Percentiles rank a stretch among this genome's conserved stretches.
phyloP scores from a whole-genome alignment of 2,113 vertebrate species.

The Alethe castanea region DNA sequence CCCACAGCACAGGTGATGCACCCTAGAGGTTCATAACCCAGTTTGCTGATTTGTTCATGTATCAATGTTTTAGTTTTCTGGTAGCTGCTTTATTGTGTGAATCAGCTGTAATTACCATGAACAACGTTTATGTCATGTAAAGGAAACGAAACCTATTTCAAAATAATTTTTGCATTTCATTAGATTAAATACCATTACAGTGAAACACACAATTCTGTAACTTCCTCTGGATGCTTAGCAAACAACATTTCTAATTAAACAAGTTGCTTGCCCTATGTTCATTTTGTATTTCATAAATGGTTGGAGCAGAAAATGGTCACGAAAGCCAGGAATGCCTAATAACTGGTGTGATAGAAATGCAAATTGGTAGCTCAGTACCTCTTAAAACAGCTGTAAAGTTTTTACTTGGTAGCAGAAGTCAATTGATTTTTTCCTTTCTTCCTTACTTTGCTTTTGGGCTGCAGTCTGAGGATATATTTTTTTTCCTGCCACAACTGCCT shows the following conservation, averaged over 20 bases:
- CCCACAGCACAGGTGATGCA: slow-evolving; percentile 29
- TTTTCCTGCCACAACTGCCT: slow-evolving; percentile 41
- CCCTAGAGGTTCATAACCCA: neutral
- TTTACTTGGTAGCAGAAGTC: slow-evolving; percentile 67
- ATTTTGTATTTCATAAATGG: neutral
- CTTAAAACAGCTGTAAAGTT: slow-evolving; percentile 64
- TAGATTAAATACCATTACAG: neutral
- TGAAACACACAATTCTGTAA: neutral
- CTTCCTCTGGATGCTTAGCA: neutral
- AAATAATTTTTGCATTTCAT: neutral
- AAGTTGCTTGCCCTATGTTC: neutral
- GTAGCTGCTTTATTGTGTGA: neutral
- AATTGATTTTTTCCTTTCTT: slow-evolving; percentile 63
- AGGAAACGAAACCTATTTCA: slow-evolving; percentile 1
- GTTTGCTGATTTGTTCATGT: neutral
- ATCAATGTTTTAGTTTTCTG: neutral
- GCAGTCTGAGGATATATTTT: neutral
- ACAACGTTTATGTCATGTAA: neutral
- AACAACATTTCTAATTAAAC: slow-evolving; percentile 37
- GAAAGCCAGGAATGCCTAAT: slow-evolving; percentile 50
- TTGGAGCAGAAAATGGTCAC: slow-evolving; percentile 26
- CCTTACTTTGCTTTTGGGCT: slow-evolving; percentile 21
- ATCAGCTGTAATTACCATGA: neutral
- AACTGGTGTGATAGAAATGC: slow-evolving; percentile 56
- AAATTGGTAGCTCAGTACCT: slow-evolving; percentile 58